These are phyloP conservation scores for Drosophila subpulchrella DNA, from an alignment of 1,140 invertebrate genomes.

Conservation along the genomic window DNA sequence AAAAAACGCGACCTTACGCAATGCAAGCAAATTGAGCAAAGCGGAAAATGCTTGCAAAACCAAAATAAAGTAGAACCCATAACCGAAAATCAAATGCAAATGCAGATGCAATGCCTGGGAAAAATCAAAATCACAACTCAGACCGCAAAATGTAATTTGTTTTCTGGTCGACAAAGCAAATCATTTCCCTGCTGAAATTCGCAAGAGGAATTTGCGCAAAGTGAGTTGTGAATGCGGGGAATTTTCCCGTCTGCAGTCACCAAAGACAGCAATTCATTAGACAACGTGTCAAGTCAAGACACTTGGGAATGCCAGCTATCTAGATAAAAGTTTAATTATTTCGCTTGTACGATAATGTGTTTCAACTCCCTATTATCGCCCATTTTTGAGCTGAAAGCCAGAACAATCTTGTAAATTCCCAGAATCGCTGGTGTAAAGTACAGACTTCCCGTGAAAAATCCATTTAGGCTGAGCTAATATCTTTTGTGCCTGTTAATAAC, in stretches of 20 bases:
- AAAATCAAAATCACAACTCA: conserved; percentile 27
- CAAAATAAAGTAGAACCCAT: conserved; percentile 24
- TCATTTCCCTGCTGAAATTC: conserved; percentile 8
- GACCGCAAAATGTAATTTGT: conserved; percentile 39
- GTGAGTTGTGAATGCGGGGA: conserved; percentile 6
- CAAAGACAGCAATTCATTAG: conserved; percentile 35
- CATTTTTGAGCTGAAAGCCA: background rate
- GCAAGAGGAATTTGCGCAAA: conserved; percentile 15
- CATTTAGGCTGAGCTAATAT: conserved; percentile 3
- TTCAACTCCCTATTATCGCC: conserved; percentile 25
- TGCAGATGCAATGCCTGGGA: conserved; percentile 18
- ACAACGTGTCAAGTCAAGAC: conserved; percentile 14
- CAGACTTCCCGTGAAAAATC: conserved; percentile 5
- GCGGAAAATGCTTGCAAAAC: conserved; percentile 26
- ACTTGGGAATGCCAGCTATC: conserved; percentile 23
- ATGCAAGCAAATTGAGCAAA: conserved; percentile 46
- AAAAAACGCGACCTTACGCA: conserved; percentile 62
- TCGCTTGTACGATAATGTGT: conserved; percentile 11
- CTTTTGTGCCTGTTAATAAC: conserved; percentile 1
- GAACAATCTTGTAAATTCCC: conserved; percentile 19
- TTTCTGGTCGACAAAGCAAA: conserved; percentile 18
- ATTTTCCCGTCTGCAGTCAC: conserved; percentile 3
- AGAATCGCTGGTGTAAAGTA: background rate
- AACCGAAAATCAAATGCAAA: conserved; percentile 29
- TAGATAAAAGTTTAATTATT: conserved; percentile 41